Evolutionary conservation across 2,797 vertebrate genomes (phyloP).

Genomic region (Mallotus villosus): DNA sequence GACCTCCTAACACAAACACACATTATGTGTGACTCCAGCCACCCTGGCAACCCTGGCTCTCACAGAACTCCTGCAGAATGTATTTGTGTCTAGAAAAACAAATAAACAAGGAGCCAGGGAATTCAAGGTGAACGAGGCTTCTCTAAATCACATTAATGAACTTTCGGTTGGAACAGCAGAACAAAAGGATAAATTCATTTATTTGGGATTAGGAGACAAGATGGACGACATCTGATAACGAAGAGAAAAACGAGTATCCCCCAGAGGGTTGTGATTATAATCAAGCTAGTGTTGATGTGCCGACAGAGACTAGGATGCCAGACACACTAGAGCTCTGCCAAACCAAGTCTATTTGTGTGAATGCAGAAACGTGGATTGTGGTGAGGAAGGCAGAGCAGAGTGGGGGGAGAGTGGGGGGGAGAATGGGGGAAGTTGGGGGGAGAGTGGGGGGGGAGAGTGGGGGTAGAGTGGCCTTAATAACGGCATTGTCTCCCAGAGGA

Average conservation of each 20-base stretch:
- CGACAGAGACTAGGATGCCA: not conserved
- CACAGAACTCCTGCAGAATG: no score
- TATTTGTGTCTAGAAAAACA: not conserved
- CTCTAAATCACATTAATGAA: not conserved
- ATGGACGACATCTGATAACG: not conserved
- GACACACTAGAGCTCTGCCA: not conserved
- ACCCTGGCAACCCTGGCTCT: not conserved
- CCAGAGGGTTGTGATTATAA: not conserved
- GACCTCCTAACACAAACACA: not conserved
- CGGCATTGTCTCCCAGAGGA: not conserved
- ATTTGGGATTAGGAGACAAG: not conserved
- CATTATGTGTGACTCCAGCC: not conserved
- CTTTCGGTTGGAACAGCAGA: not conserved
- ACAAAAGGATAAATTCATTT: conserved; percentile 1
- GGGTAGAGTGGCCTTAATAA: not conserved
- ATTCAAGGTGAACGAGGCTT: not conserved
- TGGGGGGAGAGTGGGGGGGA: not conserved
- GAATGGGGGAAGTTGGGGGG: no score
- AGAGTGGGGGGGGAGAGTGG: not conserved
- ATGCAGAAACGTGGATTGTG: not conserved
- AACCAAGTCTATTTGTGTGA: not conserved
- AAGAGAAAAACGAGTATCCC: not conserved
- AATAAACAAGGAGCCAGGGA: not conserved
- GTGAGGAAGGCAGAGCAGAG: not conserved
- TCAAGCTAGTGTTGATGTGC: not conserved